A percentile compares a stretch with the other conserved stretches of the same genome.
Evolutionary conservation across 2,888 invertebrate genomes (phyloP).

Genomic region (Plebejus melissa): DNA sequence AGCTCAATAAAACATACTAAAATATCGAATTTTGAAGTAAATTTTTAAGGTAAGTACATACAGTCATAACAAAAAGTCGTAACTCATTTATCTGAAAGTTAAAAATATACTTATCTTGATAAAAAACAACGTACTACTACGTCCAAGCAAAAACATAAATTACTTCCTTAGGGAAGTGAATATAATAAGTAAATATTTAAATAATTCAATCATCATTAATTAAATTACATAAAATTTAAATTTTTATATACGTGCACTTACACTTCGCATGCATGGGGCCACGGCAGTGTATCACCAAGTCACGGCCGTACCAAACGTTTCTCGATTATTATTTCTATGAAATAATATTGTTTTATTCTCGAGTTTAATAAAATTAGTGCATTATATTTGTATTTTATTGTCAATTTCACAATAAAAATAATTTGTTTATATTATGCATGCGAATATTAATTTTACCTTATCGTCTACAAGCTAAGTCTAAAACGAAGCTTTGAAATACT

Average conservation of each 20-base stretch:
- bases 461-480: slow-evolving; percentile 14
- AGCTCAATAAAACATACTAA: background rate
- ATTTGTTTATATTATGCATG: background rate
- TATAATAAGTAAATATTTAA: background rate
- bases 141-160: too few relatives aligned
- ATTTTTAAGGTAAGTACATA: background rate
- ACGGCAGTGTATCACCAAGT: too few relatives aligned
- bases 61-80: too few relatives aligned
- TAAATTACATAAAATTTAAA: background rate
- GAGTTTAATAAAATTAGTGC: background rate
- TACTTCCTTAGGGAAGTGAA: too few relatives aligned
- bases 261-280: too few relatives aligned
- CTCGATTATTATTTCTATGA: too few relatives aligned
- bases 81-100: background rate
- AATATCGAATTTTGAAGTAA: too few relatives aligned
- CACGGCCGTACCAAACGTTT: too few relatives aligned
- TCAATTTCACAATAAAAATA: slow-evolving; percentile 5
- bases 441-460: slow-evolving; percentile 10
- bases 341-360: background rate
- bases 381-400: background rate
- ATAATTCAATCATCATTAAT: background rate
- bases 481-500: slow-evolving; percentile 1
- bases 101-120: background rate
- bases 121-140: too few relatives aligned
- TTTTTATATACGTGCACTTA: background rate